Evolutionary conservation across 2,113 vertebrate species (phyloP).

Genomic region (Chloropsis cyanopogon): DNA sequence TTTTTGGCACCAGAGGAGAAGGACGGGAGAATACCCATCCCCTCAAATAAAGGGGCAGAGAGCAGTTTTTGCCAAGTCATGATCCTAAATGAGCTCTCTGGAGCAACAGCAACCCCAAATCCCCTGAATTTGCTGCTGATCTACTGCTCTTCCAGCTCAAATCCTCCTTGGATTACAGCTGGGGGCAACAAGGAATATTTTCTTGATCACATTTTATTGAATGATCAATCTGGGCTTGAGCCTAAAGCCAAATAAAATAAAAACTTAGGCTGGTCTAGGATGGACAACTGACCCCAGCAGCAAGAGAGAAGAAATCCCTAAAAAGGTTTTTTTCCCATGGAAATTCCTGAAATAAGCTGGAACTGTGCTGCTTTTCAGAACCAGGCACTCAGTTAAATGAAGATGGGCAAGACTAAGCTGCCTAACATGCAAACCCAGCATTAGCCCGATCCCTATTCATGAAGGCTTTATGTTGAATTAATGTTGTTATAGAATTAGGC

Average conservation of each 20-base stretch:
- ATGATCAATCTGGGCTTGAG: background rate
- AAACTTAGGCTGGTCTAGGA: background rate
- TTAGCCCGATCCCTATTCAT: constrained; percentile 53
- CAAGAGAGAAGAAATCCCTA: background rate
- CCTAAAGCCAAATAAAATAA: background rate
- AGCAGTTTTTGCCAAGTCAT: background rate
- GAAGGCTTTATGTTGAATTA: constrained; percentile 51
- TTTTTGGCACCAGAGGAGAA: background rate
- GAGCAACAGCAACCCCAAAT: background rate
- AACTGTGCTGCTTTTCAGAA: background rate
- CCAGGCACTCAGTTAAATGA: constrained; percentile 35
- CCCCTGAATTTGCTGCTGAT: background rate
- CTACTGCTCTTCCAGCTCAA: background rate
- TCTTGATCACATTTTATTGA: background rate
- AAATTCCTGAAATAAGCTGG: background rate
- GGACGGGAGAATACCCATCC: too few species aligned
- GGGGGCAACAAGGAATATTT: background rate
- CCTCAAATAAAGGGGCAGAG: background rate
- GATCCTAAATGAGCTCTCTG: background rate
- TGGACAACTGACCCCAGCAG: background rate
- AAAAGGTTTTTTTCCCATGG: background rate
- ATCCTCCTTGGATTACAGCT: background rate
- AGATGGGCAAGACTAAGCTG: constrained; percentile 54
- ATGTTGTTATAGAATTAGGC: constrained; percentile 45
- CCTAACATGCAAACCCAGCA: constrained; percentile 32